These are phyloP conservation scores for Cossypha dichroa DNA, from an alignment of 2,797 vertebrate genomes.

Conservation along the genomic window DNA sequence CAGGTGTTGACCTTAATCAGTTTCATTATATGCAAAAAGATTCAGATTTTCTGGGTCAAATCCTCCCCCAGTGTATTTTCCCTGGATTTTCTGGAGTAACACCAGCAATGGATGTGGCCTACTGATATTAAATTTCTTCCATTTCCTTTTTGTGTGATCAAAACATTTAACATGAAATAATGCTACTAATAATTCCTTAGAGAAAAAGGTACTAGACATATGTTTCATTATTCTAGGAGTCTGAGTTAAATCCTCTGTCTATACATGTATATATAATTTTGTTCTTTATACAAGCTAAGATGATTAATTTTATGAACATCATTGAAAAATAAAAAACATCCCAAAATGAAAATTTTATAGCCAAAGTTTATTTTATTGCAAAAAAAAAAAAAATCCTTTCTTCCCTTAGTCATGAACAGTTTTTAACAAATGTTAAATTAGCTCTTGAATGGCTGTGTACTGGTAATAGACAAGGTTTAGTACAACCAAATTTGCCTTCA, in stretches of 20 bases:
- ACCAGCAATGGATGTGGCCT: not conserved
- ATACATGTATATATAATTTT: not conserved
- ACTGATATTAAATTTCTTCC: slow-evolving; percentile 8
- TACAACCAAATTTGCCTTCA: not conserved
- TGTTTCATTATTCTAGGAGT: not conserved
- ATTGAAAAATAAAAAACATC: not conserved
- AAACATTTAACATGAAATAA: slow-evolving; percentile 1
- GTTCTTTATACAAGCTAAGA: not conserved
- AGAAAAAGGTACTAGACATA: not conserved
- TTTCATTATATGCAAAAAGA: slow-evolving; percentile 23
- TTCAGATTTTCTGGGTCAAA: slow-evolving; percentile 50
- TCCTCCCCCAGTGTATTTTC: not conserved
- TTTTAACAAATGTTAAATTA: not conserved
- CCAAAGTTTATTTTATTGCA: not conserved
- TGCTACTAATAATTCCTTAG: not conserved
- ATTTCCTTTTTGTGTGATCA: not conserved
- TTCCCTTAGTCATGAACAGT: not conserved
- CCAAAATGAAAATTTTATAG: not conserved
- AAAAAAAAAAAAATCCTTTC: not conserved
- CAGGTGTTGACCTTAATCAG: slow-evolving; percentile 31
- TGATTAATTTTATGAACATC: not conserved
- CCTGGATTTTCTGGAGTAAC: not conserved
- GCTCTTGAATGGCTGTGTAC: not conserved
- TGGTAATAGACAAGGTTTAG: not conserved
- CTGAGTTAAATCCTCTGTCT: not conserved